Percentiles rank a stretch among this genome's conserved stretches.
Conservation (phyloP, 2,113 vertebrate genomes). For the Sebastes schlegelii region DNA sequence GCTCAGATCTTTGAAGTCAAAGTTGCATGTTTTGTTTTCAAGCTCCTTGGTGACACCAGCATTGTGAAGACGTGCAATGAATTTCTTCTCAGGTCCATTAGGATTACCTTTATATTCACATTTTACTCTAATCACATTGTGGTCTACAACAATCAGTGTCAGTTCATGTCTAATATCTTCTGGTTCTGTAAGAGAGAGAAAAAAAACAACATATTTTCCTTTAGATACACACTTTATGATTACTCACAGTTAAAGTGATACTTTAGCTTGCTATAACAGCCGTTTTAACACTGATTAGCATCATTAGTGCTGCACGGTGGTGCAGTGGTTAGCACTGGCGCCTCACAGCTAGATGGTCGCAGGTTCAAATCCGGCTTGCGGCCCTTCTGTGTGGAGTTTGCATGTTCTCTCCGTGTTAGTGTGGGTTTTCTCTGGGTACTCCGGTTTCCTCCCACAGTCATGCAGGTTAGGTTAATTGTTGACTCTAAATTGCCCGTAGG, state of each 20-base stretch:
- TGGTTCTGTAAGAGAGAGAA: conserved; percentile 37
- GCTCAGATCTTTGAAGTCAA: conserved; percentile 64
- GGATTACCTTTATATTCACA: accelerated
- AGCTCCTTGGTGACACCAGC: accelerated
- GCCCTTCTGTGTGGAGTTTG: no score
- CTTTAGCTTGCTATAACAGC: background rate
- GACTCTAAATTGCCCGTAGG: no score
- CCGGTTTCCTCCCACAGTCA: no score
- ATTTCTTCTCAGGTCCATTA: accelerated
- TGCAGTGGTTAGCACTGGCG: no score
- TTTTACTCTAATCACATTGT: conserved; percentile 65
- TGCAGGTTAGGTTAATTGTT: no score
- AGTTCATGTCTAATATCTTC: accelerated
- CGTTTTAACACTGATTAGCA: background rate
- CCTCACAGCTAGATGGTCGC: no score
- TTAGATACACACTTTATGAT: background rate
- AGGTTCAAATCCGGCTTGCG: no score
- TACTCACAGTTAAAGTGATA: background rate
- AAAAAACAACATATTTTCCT: background rate
- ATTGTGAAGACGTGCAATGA: accelerated
- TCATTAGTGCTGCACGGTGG: no score
- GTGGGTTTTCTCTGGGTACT: no score
- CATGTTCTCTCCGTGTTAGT: no score
- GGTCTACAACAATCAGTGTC: accelerated
- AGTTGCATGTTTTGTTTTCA: accelerated